Base-by-base conservation (phyloP, 2,888 invertebrate species). In the Napeogenes sylphis region DNA sequence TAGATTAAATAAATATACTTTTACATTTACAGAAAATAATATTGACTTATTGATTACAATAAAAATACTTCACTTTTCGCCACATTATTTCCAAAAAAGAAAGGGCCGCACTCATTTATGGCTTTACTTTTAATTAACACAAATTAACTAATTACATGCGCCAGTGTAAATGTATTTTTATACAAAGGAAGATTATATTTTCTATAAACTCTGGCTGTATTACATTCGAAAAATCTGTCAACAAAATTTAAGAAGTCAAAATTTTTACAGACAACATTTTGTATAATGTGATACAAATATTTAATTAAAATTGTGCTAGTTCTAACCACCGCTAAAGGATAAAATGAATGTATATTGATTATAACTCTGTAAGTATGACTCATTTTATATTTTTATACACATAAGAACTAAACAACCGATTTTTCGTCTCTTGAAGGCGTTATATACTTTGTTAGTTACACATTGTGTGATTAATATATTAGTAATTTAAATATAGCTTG, bases 291-390 rank as follows among this genome's bases (percentile, higher is more conserved):
- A 30, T 51, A 30, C 30, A 30, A 30, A 51, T 51, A 30, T 10
- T 30, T 30, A 30, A 51, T 51, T 51, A 10, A 51, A 51, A 51
- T 51, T 51, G 30, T 51, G 51, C 51, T 51, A 51, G 51, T 51
- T 51, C 30, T 51, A 42, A 42, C 42, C 21, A 51, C 10, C 30
- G 51, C 21, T 30, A 30, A 21, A 30, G 30, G 30, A 51, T 30
- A 30, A 51, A 51, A 21, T 30, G 30, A 30, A 51, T 30, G 30
- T 51, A 51, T 51, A 21, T 30, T 51, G 51, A 21, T 51, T 51
- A 30, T 51, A 2, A 30, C 21, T 51, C 1, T 30, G 51, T 51
- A 51, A 6, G 51, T 51, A 51, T 51, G 6, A 42, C 30, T 51
- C 30, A 30, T 30, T 51, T 51, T 30, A 30, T 5, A 51, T 35